A percentile compares a stretch with the other conserved stretches of the same genome.
phyloP scores from a whole-genome alignment of 2,113 vertebrate genomes.

The Lathamus discolor region DNA sequence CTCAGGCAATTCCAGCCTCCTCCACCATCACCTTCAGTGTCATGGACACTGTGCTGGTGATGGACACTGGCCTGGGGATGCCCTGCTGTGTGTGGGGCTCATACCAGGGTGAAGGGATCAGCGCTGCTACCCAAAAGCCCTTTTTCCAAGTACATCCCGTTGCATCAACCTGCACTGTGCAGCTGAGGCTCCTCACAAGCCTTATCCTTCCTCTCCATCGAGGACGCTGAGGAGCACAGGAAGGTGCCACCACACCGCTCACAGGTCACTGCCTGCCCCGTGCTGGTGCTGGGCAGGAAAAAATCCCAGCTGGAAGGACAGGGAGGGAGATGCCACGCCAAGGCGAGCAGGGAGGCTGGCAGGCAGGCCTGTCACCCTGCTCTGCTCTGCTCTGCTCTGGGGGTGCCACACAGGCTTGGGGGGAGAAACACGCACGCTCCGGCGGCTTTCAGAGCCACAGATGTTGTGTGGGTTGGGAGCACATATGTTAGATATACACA shows the following conservation, averaged over 20 bases:
- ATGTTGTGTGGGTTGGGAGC: slow-evolving; percentile 55
- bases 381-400: accelerated
- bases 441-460: background rate
- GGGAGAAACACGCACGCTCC: accelerated
- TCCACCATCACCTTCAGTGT: background rate
- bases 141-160: background rate
- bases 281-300: accelerated
- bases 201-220: background rate
- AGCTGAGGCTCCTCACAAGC: background rate
- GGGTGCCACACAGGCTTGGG: background rate
- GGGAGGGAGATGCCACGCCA: accelerated
- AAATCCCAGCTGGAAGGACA: background rate
- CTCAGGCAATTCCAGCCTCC: background rate
- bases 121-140: background rate
- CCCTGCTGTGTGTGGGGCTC: background rate
- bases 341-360: accelerated
- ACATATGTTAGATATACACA: slow-evolving; percentile 59
- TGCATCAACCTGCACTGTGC: background rate
- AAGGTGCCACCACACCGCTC: accelerated
- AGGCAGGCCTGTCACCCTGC: accelerated
- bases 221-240: background rate
- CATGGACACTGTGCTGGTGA: background rate
- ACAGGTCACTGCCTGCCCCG: accelerated
- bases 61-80: background rate
- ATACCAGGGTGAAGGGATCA: background rate